Evolutionary conservation across 2,888 invertebrate genomes (phyloP).

Genomic region (Lepidochitona cinerea): DNA sequence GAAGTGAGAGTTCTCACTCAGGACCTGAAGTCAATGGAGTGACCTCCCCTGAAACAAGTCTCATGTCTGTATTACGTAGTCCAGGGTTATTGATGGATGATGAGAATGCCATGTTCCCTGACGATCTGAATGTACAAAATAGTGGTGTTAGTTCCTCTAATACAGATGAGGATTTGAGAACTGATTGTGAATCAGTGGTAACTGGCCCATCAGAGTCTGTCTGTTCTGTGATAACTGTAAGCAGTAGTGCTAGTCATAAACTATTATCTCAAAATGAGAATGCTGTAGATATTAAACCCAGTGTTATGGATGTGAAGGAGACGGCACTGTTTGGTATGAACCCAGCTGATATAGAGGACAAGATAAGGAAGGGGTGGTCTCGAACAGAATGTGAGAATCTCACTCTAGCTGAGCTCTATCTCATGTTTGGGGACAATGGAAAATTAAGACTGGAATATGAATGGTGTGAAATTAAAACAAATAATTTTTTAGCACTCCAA

Average conservation of each 20-base stretch:
- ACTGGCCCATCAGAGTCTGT: not conserved
- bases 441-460: slow-evolving; percentile 71
- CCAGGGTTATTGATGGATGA: slow-evolving; percentile 33
- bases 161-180: not conserved
- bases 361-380: slow-evolving; percentile 81
- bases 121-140: slow-evolving; percentile 12
- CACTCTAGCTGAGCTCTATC: slow-evolving; percentile 90
- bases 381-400: slow-evolving; percentile 82
- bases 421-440: slow-evolving; percentile 77
- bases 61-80: not conserved
- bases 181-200: too few species aligned
- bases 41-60: not conserved
- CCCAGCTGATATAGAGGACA: slow-evolving; percentile 18
- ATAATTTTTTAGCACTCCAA: slow-evolving; percentile 21
- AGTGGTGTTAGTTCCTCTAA: not conserved
- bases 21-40: not conserved
- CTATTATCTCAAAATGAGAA: not conserved
- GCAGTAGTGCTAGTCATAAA: slow-evolving; percentile 5
- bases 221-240: slow-evolving; percentile 9
- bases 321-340: not conserved
- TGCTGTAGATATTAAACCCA: not conserved
- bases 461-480: slow-evolving; percentile 55
- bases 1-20: not conserved
- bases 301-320: not conserved
- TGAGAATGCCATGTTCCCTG: slow-evolving; percentile 64